Percentiles rank a stretch among this genome's conserved stretches.
phyloP scores from a whole-genome alignment of 2,888 invertebrate species.

The Eudasyphora cyanicolor region DNA sequence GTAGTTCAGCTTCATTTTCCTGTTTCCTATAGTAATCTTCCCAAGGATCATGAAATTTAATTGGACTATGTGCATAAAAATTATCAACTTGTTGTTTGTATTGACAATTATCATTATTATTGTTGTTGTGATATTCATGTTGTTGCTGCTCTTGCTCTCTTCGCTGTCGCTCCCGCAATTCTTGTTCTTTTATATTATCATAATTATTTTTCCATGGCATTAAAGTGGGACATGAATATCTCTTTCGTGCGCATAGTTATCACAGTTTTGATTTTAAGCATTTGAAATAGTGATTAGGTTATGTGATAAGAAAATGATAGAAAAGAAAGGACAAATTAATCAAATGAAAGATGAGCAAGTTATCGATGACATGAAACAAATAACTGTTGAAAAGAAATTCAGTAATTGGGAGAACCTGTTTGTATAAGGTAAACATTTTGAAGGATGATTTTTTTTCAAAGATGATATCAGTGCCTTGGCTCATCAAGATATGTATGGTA shows the following conservation, averaged over 20 bases:
- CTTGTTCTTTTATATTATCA: constrained; percentile 46
- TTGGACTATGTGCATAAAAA: constrained; percentile 67
- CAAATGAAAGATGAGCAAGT: not conserved
- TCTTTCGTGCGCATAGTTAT: constrained; percentile 31
- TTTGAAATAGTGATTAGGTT: not conserved
- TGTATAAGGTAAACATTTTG: no score
- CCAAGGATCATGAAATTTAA: constrained; percentile 86
- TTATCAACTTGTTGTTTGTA: constrained; percentile 48
- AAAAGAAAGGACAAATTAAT: not conserved
- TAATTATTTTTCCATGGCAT: constrained; percentile 52
- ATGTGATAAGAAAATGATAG: not conserved
- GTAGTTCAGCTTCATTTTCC: constrained; percentile 61
- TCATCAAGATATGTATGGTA: no score
- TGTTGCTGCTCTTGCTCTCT: constrained; percentile 43
- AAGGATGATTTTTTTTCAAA: no score
- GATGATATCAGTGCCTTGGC: no score
- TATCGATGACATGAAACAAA: not conserved
- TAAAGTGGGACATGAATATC: constrained; percentile 53
- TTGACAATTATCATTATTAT: constrained; percentile 27
- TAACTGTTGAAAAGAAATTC: not conserved
- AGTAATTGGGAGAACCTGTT: no score
- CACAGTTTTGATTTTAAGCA: not conserved
- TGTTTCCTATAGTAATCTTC: constrained; percentile 84
- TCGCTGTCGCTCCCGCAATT: constrained; percentile 66
- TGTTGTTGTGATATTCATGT: constrained; percentile 48